Conservation (phyloP, 2,797 vertebrate species). For the Myioborus melanocephalus region DNA sequence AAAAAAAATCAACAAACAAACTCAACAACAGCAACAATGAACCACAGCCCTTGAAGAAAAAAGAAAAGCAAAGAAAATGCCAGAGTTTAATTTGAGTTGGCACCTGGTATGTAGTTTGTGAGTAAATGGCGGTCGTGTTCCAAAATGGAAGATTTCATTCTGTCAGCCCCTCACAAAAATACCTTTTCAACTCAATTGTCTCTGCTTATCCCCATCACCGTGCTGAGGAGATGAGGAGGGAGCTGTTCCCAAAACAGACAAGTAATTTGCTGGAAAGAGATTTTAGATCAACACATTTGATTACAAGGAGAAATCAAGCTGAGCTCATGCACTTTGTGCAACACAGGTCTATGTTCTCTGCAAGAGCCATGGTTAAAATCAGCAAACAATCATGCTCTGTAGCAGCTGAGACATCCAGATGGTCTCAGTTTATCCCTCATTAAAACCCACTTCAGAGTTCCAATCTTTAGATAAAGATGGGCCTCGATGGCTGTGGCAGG, state of each 20-base stretch:
- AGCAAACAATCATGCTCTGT: constrained; percentile 37
- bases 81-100: background rate
- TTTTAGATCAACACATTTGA: constrained; percentile 49
- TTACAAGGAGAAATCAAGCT: constrained; percentile 44
- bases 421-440: constrained; percentile 66
- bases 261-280: constrained; percentile 39
- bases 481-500: constrained; percentile 2
- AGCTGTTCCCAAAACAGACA: background rate
- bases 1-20: rapidly evolving
- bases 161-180: background rate
- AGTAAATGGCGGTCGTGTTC: background rate
- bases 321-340: background rate
- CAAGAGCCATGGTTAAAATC: constrained; percentile 32
- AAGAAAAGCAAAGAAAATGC: rapidly evolving
- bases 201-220: background rate
- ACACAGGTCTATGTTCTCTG: constrained; percentile 25
- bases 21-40: background rate
- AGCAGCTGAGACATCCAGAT: constrained; percentile 63
- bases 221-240: background rate
- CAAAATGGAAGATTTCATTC: background rate
- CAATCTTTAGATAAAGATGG: constrained; percentile 48
- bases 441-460: constrained; percentile 55
- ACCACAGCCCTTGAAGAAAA: background rate
- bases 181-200: background rate
- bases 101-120: background rate